Base-by-base conservation (phyloP, 2,888 invertebrate species). In the Prionchulus punctatus region DNA sequence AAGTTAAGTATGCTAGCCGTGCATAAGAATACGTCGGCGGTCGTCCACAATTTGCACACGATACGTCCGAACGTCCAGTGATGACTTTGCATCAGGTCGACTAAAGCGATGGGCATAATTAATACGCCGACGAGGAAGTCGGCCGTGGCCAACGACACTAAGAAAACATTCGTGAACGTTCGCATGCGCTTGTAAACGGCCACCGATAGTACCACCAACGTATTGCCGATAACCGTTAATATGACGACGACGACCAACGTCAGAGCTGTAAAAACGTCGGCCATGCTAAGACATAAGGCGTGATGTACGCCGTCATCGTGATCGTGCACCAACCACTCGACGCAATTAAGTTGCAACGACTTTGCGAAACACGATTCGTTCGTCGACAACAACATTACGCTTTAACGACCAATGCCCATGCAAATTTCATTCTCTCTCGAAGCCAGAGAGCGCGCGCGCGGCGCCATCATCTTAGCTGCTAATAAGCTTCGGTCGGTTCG, bases 131-230 rank as follows among this genome's bases (percentile, higher is more conserved):
- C 72, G 7, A 65, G 55, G 23, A 65, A 50, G 49, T 71, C 72
- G 4, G 72, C 71, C 1, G 69, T 69, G 1, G 72, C 72, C 43
- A 72, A 60, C 30, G 72, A 73, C 2, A 69, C 69, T 25, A 72
- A 66, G 47, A 72, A 60, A 49, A 70, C 66, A 61, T 72, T 72
- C 3, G 72, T 72, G 60, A 72, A 68, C 0, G 72, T 72, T 45
- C 71, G 60, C 72, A 72, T 72, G 53, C 72, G 64, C 55, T 70
- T 66, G 64, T 71, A 72, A 43, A 72, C 63, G 52, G 64, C 60
- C 27, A 73, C 70, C 2, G 70, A 68, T 42, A 71, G 64, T 3
- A 72, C 67, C 23, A 72, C 72, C 50, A 73, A 65, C 30, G 67
- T 62, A 56, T 72, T 72, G 45, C 72, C 72, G 36, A 72, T 62